Evolutionary conservation across 2,888 invertebrate species (phyloP), one percentile per base, ranked within the genome.

Genomic region (Brachynemurus nebulosus): DNA sequence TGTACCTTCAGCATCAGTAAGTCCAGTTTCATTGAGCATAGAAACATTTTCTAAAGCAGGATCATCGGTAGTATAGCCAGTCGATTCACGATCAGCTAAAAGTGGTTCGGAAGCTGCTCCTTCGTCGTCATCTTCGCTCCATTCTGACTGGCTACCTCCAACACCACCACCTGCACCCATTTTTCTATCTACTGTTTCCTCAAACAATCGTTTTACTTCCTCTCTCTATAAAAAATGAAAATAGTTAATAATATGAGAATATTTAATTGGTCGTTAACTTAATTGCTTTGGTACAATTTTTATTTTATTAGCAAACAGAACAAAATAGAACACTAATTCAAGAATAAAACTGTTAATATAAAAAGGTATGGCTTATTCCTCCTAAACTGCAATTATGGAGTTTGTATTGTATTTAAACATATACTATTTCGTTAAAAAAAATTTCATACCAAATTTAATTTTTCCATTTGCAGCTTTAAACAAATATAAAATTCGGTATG

Each of bases 51-150:
- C 86, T 9, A 86, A 68, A 12, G 85, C 86, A 1, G 86, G 86
- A 64, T 88, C 86, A 64, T 88, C 86, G 1, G 86, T 86, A n/a
- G 83, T 85, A 60, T 86, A 88, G 19, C 86, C 86, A 1, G 85
- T 83, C 50, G 84, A 85, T 54, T 74, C 73, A 39, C 68, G 55
- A 49, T 72, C 71, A 39, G 66, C 66, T 21, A 70, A 53, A n/a
- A 70, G 55, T 9, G 68, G 69, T 49, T 70, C 76, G n/a, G 75
- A 75, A 40, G 74, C 76, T 47, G 75, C 77, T 35, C 74, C 76
- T 51, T 76, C 75, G 52, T 74, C 74, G 52, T 70, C 70, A 53
- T 75, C 75, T 55, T 76, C 76, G 50, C 82, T 83, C 85, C 85
- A 85, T 59, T 86, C 86, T n/a, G 84, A 84, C 55, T 84, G 81